A percentile compares a stretch with the other conserved stretches of the same genome.
Conservation (phyloP, 2,797 vertebrate species). For the Anabas testudineus region DNA sequence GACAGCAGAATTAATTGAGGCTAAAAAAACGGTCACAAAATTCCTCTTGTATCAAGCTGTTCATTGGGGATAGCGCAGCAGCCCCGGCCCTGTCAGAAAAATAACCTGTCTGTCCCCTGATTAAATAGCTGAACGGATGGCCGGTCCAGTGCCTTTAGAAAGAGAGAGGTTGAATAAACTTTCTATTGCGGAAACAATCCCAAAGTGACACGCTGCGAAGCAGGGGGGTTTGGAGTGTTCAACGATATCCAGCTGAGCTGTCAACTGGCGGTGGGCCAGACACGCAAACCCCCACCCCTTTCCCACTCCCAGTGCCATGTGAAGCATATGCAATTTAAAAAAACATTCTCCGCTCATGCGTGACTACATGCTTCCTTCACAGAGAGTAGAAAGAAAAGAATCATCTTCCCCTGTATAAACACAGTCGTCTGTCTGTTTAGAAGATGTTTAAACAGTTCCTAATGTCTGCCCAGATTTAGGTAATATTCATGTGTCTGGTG, state of each 20-base stretch:
- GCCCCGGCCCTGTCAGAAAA: constrained; percentile 92
- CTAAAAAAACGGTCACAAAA: constrained; percentile 92
- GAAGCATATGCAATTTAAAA: constrained; percentile 87
- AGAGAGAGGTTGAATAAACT: constrained; percentile 97
- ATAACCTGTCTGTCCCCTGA: constrained; percentile 89
- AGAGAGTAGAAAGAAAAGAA: constrained; percentile 72
- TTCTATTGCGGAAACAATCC: constrained; percentile 93
- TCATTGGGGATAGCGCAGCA: constrained; percentile 90
- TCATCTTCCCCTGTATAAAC: constrained; percentile 79
- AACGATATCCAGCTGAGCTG: constrained; percentile 95
- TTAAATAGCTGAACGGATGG: constrained; percentile 90
- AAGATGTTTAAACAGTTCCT: constrained; percentile 78
- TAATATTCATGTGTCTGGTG: constrained; percentile 72
- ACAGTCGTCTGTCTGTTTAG: constrained; percentile 79
- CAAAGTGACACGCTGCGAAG: constrained; percentile 91
- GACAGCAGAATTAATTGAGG: constrained; percentile 97
- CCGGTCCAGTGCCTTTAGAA: constrained; percentile 86
- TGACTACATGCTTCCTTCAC: constrained; percentile 81
- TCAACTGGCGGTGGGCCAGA: constrained; percentile 92
- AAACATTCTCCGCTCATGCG: constrained; percentile 84
- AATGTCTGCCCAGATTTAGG: constrained; percentile 75
- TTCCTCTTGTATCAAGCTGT: constrained; percentile 92
- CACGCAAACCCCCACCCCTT: constrained; percentile 86
- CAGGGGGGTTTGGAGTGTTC: constrained; percentile 88
- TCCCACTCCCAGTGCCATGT: constrained; percentile 82